Evolutionary conservation across 2,113 vertebrate genomes (phyloP), one percentile per base, ranked within the genome.

Genomic region (Saiga tatarica): DNA sequence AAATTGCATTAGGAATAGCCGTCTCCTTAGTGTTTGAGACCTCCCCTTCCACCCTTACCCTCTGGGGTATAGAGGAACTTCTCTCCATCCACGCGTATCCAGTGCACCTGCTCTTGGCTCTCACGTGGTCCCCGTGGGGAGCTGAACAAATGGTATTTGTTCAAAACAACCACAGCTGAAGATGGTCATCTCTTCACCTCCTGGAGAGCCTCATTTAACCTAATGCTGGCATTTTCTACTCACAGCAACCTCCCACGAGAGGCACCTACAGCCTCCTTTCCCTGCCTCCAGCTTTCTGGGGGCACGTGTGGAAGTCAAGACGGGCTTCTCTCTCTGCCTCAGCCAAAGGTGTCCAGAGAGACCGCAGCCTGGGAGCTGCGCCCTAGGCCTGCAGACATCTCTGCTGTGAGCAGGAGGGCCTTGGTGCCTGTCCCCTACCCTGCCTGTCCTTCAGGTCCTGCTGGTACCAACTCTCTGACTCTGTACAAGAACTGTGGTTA

Each of bases 31-130:
- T n/a, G 42, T 79, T 26, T 74, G 45, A 87, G 74, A 62, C 21
- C 53, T 21, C 2, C 45, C 23, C 13, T 23, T 17, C 30, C 15
- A 30, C 6, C 3, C 19, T 36, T 4, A 9, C 33, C 17, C 26
- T 84, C 33, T 64, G 62, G 10, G n/a, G 7, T 81, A 59, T 2
- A 42, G 57, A 52, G 25, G 9, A 79, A 67, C 33, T 17, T 84
- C n/a, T 52, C 19, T 57, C 89, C 47, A 14, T 26, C 42, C 25
- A 5, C 1, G 0, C 2, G 0, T n/a, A 8, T 17, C 23, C 81
- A 33, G 7, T 19, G 30, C 15, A 28, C 12, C 57, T 30, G 67
- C 42, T 36, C 52, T 7, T 3, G 25, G 52, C 42, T 55, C 26
- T 25, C 2, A 2, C 2, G 1, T 39, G 57, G 17, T 7, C 57